Evolutionary conservation across 37 sponge, comb jelly and placozoan species (phyloP).

Genomic region (Cliona cf. orientalis): DNA sequence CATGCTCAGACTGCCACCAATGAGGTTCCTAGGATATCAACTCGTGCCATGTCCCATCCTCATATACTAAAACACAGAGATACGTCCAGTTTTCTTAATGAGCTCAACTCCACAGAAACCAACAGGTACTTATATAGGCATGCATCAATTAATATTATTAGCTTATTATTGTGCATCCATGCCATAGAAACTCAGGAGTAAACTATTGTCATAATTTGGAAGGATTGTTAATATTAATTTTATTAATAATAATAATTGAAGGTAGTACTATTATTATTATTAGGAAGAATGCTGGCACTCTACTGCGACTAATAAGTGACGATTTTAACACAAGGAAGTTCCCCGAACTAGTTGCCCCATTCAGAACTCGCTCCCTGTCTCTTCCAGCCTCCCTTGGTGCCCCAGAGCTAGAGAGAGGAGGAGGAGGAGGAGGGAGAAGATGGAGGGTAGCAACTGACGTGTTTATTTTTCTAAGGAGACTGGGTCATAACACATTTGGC

Average conservation of each 20-base stretch:
- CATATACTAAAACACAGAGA: slow-evolving; percentile 8
- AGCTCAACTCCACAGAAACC: slow-evolving; percentile 21
- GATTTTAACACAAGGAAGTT: slow-evolving; percentile 32
- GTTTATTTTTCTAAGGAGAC: slow-evolving; percentile 3
- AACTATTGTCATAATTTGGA: too few relatives aligned
- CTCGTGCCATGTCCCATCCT: too few relatives aligned
- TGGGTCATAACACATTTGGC: background rate
- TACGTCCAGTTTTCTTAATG: slow-evolving; percentile 12
- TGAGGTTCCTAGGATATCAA: too few relatives aligned
- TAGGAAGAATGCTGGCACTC: slow-evolving; percentile 35
- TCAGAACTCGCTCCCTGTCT: background rate
- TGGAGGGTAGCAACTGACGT: slow-evolving; percentile 21
- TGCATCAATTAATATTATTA: too few relatives aligned
- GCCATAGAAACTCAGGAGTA: too few relatives aligned
- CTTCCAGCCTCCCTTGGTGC: background rate
- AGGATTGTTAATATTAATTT: too few relatives aligned
- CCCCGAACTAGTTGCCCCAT: slow-evolving; percentile 9
- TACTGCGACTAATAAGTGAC: slow-evolving; percentile 36
- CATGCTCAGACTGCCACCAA: too few relatives aligned
- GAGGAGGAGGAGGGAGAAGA: background rate
- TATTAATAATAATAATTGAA: background rate
- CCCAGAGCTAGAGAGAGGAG: too few relatives aligned
- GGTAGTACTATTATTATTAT: background rate
- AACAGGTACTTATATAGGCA: slow-evolving; percentile 5
- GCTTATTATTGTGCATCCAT: too few relatives aligned